Evolutionary conservation across 2,113 vertebrate genomes (phyloP), one percentile per base, ranked within the genome.

Genomic region (Tichodroma muraria): DNA sequence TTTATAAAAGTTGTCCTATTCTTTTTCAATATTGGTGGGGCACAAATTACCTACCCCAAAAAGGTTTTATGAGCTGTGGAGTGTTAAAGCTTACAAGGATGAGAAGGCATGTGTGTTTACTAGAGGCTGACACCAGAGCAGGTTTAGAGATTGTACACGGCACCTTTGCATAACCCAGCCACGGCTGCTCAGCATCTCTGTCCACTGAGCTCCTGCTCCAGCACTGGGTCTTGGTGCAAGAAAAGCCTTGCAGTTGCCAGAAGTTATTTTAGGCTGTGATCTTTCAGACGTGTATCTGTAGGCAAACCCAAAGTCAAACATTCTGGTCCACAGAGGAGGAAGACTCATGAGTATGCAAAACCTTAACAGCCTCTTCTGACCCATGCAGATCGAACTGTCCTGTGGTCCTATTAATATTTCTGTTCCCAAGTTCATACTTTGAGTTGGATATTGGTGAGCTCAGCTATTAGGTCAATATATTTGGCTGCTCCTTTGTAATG

Each of bases 1-100:
- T 96, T 97, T 97, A 86, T 79, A 95, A 95, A 73, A 53, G 45
- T 82, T 95, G 54, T 71, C 84, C 85, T 90, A 24, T 84, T 80
- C 88, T 95, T 94, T 83, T 68, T 45, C 38, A 54, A 0, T 94
- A 86, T 92, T 95, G 53, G 64, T 94, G 92, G 85, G 72, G 78
- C 84, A 93, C 45, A 37, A 25, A 76, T 77, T 77, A 88, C 69
- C 84, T 97, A 83, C 50, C 80, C 65, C 61, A 42, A 90, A 77
- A 27, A 84, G 91, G 70, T 95, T 96, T 93, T 91, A 82, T 81
- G 45, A 73, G 28, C 56, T 75, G 80, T 25, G 78, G 49, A 64
- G 60, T 79, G 63, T 85, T 91, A 75, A 69, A 75, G 13, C 78
- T 50, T 40, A 30, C 16, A 37, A 49, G 20, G n/a, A 35, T 81